Evolutionary conservation across 2,888 invertebrate genomes (phyloP), one percentile per base, ranked within the genome.

Genomic region (Cacoxenus indagator): DNA sequence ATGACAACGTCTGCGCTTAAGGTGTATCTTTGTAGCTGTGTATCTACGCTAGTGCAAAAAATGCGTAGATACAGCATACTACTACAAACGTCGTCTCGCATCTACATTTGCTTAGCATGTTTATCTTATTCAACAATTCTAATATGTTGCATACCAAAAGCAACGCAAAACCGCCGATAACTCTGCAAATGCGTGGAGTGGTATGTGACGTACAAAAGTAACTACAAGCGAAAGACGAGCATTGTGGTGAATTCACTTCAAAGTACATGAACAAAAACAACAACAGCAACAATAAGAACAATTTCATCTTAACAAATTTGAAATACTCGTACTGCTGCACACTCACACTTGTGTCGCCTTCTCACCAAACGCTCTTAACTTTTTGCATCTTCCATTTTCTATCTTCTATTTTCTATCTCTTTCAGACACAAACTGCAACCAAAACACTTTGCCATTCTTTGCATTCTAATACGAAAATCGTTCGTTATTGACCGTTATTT

Each of bases 391-490:
- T 22, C 51, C 22, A 17, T 17, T 19, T 6, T 19, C 48, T 2
- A 5, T 17, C 6, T 51, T 6, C 9, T 8, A 17, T 19, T 9
- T 22, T 51, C 51, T 1, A 17, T 8, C 22, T 6, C 57, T 8
- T 4, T 19, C 37, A 19, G 14, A 29, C 55, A 14, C 57, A 14
- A 1, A 2, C 14, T 27, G n/a, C n/a, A 29, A 9, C 26, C n/a
- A 27, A 57, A 6, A 29, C 17, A 57, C 27, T 6, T n/a, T 57
- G 57, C 57, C 17, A 29, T 57, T 55, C n/a, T n/a, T 72, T 54
- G 55, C 73, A 69, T 72, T 73, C 66, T 68, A 71, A 76, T 74
- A 71, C 66, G 64, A 73, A 79, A 78, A 74, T 71, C 67, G 70
- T 66, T 59, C 22, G 19, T 51, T 68, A 75, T 68, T 75, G 61